phyloP scores from a whole-genome alignment of 2,888 invertebrate species.

The Zelleria hepariella region DNA sequence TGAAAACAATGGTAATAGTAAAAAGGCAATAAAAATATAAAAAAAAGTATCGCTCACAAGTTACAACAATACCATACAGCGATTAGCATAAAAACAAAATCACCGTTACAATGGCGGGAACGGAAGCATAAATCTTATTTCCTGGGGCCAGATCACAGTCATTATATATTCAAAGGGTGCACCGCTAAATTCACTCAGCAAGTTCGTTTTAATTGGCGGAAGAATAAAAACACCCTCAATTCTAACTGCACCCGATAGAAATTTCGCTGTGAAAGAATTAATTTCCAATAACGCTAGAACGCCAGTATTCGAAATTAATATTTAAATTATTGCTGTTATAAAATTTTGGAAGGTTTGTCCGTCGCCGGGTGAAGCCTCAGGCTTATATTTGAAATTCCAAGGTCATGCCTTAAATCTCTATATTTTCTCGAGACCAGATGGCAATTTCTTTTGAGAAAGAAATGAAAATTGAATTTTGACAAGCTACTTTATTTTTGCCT shows the following conservation, averaged over 20 bases:
- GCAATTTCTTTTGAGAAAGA: neutral
- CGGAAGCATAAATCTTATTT: constrained; percentile 24
- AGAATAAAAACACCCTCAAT: neutral
- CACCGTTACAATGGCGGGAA: neutral
- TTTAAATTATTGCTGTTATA: neutral
- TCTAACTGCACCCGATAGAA: neutral
- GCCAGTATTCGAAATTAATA: neutral
- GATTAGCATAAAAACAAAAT: neutral
- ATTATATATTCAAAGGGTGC: constrained; percentile 50
- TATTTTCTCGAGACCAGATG: neutral
- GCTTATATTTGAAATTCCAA: neutral
- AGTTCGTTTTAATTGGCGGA: constrained; percentile 46
- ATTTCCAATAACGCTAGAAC: neutral
- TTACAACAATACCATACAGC: neutral
- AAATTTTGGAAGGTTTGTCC: neutral
- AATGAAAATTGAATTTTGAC: neutral
- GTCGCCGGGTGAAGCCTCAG: neutral
- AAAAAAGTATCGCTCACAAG: too few relatives aligned
- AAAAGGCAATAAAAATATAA: too few relatives aligned
- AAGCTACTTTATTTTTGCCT: neutral
- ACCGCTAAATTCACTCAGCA: constrained; percentile 29
- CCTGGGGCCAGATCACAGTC: constrained; percentile 35
- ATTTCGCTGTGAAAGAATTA: neutral
- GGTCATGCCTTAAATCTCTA: neutral
- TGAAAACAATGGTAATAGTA: too few relatives aligned